Percentiles rank a stretch among this genome's conserved stretches.
Evolutionary conservation across 1,140 invertebrate genomes (phyloP).

Genomic region (Eriosoma lanigerum): DNA sequence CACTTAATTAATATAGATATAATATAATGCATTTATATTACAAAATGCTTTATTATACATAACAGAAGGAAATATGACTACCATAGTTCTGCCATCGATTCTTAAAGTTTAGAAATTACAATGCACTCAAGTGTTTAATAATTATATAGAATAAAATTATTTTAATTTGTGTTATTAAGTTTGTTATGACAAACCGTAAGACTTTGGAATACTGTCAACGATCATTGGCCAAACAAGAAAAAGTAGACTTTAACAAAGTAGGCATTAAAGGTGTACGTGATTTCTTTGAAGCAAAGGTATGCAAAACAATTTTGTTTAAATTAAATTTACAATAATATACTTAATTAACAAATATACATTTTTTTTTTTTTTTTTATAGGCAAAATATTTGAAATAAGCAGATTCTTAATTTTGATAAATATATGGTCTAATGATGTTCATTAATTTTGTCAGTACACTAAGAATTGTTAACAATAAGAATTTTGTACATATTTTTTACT

Average conservation of each 20-base stretch:
- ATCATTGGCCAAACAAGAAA: conserved; percentile 29
- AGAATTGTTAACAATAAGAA: too few species aligned
- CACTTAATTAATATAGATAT: too few species aligned
- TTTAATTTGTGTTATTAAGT: conserved; percentile 8
- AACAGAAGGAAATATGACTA: too few species aligned
- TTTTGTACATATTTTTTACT: too few species aligned
- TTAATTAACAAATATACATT: too few species aligned
- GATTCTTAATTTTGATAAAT: background rate
- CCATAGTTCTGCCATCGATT: too few species aligned
- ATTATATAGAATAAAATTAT: background rate
- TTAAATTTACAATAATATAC: background rate
- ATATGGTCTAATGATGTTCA: background rate
- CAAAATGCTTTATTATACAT: too few species aligned
- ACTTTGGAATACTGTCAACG: conserved; percentile 41
- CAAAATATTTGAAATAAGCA: conserved; percentile 18
- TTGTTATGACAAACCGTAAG: conserved; percentile 29
- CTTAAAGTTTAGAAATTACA: background rate
- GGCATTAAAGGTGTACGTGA: conserved; percentile 35
- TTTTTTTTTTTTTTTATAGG: background rate
- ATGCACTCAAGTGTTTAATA: background rate
- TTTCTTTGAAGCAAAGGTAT: conserved; percentile 41
- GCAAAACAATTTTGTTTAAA: background rate
- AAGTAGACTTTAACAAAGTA: conserved; percentile 42
- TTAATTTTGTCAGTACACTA: too few species aligned
- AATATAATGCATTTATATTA: too few species aligned